Evolutionary conservation across 2,797 vertebrate genomes (phyloP), one percentile per base, ranked within the genome.

Genomic region (Mus caroli): DNA sequence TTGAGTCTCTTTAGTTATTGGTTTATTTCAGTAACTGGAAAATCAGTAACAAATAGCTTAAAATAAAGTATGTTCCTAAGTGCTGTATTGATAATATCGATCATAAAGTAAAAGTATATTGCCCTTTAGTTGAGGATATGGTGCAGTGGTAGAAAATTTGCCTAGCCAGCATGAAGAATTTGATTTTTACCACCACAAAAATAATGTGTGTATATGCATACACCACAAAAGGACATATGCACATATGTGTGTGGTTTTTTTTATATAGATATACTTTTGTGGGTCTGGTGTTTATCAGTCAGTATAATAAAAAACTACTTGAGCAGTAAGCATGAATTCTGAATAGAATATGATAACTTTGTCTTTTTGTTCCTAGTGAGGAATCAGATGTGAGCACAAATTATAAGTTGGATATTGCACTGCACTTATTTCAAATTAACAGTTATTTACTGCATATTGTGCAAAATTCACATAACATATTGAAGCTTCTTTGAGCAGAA

Each of bases 381-480:
- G 40, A 94, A 83, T 75, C 8, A 93, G 50, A 91, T 54, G 24
- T 94, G 80, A 82, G 80, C 12, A 73, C 80, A 94, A 28, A 91
- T 76, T 93, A 12, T 96, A 91, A 93, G 31, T 76, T 67, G 5
- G 22, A 69, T 54, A 79, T 90, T 84, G 60, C 20, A 86, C 46
- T 91, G 3, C 69, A 50, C 86, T 60, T 93, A 73, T 86, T 94
- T 92, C 13, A 95, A 94, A 90, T 94, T 64, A 80, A 92, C 43
- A 89, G 88, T 92, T 87, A 80, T 80, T 82, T 93, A 89, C 14
- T 75, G 52, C 87, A 28, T 26, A 31, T 92, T 40, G 82, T 92
- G 10, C 22, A 95, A 88, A 97, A 85, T 69, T 37, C 52, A 94
- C 3, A 78, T 78, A 87, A 87, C 34, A 50, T 85, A 58, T 28